These are phyloP conservation scores for Schlechtendalia chinensis DNA, from an alignment of 1,140 invertebrate species.

Conservation along the genomic window DNA sequence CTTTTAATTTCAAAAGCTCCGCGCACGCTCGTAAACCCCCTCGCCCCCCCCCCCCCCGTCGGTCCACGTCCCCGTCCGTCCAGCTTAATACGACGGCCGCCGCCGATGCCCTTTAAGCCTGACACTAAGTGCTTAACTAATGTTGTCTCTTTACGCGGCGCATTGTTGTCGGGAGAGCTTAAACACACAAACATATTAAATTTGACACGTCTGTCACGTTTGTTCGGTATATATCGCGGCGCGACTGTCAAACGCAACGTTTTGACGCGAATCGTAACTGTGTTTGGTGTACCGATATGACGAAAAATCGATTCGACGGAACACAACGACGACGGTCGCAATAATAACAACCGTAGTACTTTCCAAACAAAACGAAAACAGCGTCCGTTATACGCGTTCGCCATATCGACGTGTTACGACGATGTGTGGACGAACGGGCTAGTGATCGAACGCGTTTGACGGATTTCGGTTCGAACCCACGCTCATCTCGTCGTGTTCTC, in stretches of 20 bases:
- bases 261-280: neutral
- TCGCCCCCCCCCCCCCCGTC: neutral
- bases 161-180: slow-evolving; percentile 4
- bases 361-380: no score
- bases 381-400: no score
- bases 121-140: slow-evolving; percentile 32
- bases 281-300: no score
- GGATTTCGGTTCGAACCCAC: no score
- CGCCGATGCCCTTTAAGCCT: slow-evolving; percentile 11
- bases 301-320: no score
- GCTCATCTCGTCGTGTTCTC: no score
- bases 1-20: slow-evolving; percentile 29
- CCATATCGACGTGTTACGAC: no score
- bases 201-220: slow-evolving; percentile 29
- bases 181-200: slow-evolving; percentile 15
- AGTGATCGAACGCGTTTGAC: no score
- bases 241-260: neutral
- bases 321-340: no score
- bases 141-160: slow-evolving; percentile 9
- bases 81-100: slow-evolving; percentile 18
- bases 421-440: no score
- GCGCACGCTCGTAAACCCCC: neutral
- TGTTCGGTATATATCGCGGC: slow-evolving; percentile 3
- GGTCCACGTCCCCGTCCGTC: no score
- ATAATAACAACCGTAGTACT: no score